A percentile compares a stretch with the other conserved stretches of the same genome.
These are phyloP conservation scores for Scaptomyza parva DNA, from an alignment of 2,888 invertebrate species.

Conservation along the genomic window DNA sequence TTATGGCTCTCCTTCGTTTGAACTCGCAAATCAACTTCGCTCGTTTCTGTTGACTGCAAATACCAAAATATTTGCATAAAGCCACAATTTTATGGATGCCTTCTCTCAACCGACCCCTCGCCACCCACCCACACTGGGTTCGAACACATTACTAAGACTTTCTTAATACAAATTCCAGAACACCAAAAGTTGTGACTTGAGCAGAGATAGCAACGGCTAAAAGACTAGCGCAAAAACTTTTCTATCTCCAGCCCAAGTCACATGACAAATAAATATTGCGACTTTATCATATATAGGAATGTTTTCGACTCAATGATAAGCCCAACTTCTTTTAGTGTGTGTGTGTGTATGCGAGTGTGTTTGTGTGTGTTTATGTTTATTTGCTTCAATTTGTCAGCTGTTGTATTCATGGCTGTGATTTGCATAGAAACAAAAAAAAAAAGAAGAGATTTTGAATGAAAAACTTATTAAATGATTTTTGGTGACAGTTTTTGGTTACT, in stretches of 20 bases:
- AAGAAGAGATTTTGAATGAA: neutral
- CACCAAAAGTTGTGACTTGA: conserved; percentile 19
- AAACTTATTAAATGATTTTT: neutral
- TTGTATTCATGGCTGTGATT: neutral
- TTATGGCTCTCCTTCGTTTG: conserved; percentile 28
- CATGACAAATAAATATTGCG: conserved; percentile 31
- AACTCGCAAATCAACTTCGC: conserved; percentile 17
- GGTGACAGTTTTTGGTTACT: neutral
- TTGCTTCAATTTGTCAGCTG: neutral
- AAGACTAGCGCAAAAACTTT: conserved; percentile 23
- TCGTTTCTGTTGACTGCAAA: conserved; percentile 29
- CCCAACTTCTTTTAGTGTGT: neutral
- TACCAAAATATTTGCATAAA: conserved; percentile 36
- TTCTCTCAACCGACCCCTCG: neutral
- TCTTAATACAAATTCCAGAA: conserved; percentile 13
- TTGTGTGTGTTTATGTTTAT: neutral
- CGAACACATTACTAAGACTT: conserved; percentile 1
- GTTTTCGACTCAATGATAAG: neutral
- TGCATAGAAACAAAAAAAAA: neutral
- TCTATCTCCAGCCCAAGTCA: conserved; percentile 11
- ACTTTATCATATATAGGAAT: conserved; percentile 32
- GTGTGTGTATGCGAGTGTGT: neutral
- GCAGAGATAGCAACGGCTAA: conserved; percentile 5
- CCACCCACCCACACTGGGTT: no score
- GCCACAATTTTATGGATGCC: conserved; percentile 17